Percentiles rank a stretch among this genome's conserved stretches.
phyloP scores from a whole-genome alignment of 2,797 vertebrate species.

The Amazonetta brasiliensis region DNA sequence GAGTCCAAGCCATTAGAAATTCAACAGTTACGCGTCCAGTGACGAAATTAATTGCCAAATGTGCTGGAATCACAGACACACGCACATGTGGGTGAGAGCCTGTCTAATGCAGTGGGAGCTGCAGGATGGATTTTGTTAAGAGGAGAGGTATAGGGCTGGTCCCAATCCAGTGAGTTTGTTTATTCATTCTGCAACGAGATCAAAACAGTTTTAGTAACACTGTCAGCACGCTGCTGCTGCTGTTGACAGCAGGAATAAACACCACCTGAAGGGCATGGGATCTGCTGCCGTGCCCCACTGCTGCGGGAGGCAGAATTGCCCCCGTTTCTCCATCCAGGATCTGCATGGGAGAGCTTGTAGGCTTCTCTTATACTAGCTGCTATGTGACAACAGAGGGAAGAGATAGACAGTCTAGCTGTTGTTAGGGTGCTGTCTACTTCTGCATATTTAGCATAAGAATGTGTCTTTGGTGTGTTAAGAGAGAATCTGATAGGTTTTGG shows the following conservation, averaged over 20 bases:
- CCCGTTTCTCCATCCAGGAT: neutral
- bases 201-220: constrained; percentile 13
- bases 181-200: neutral
- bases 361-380: neutral
- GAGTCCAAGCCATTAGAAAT: neutral
- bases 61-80: neutral
- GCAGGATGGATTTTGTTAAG: neutral
- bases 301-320: neutral
- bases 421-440: neutral
- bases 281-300: neutral
- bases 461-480: neutral
- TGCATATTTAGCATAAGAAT: neutral
- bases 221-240: neutral
- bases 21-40: neutral
- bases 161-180: neutral
- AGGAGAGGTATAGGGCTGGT: neutral
- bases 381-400: neutral
- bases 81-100: rapidly evolving
- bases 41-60: neutral
- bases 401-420: neutral
- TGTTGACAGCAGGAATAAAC: constrained; percentile 29
- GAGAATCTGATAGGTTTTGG: neutral
- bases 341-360: neutral
- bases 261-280: neutral
- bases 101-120: neutral